Conservation (phyloP, 2,888 invertebrate genomes). For the Hemistola chrysoprasaria region DNA sequence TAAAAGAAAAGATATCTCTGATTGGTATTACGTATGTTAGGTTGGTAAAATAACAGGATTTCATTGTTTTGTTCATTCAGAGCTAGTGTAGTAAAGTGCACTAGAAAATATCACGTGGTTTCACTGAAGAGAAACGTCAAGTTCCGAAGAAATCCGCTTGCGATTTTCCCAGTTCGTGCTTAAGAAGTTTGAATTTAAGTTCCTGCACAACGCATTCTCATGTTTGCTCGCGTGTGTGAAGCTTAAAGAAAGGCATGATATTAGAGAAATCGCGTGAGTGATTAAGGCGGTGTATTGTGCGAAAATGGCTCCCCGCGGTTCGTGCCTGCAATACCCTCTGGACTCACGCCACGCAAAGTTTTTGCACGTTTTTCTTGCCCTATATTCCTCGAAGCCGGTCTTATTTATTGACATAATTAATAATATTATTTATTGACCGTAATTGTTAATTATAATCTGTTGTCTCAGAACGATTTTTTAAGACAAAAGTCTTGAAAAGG, state of each 20-base stretch:
- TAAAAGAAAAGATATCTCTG: too few species aligned
- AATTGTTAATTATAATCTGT: slow-evolving; percentile 25
- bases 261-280: slow-evolving; percentile 60
- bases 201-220: background rate
- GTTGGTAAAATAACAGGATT: too few species aligned
- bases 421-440: slow-evolving; percentile 17
- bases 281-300: slow-evolving; percentile 57
- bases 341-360: slow-evolving; percentile 28
- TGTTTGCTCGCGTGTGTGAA: slow-evolving; percentile 18
- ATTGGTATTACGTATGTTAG: too few species aligned
- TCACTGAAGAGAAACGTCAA: too few species aligned
- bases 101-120: too few species aligned
- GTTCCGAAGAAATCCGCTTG: too few species aligned
- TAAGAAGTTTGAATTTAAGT: too few species aligned
- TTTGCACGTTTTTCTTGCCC: slow-evolving; percentile 14
- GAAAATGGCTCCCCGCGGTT: slow-evolving; percentile 43
- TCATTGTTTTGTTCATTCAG: too few species aligned
- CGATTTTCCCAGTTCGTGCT: too few species aligned
- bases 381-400: too few species aligned
- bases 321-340: slow-evolving; percentile 40
- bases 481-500: background rate
- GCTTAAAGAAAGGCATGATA: slow-evolving; percentile 39
- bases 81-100: too few species aligned
- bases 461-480: slow-evolving; percentile 4
- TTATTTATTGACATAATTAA: too few species aligned